Base-by-base conservation (phyloP, 2,888 invertebrate species). In the Stenchaetothrips biformis region DNA sequence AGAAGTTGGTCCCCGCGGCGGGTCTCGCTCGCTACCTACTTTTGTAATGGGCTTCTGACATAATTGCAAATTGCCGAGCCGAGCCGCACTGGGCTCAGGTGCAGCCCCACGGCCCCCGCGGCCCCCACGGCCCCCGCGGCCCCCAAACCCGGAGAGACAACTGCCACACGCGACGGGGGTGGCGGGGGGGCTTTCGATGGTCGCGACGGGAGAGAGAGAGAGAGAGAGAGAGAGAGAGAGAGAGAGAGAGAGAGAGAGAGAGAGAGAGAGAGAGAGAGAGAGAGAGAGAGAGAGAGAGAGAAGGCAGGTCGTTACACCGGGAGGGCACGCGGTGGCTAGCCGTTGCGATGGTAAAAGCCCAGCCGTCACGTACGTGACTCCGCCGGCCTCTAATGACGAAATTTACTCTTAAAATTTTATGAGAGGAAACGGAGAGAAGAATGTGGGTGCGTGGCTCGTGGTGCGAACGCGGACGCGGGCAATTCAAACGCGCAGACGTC, bases 21-120 rank as follows among this genome's bases (percentile, higher is more conserved):
- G 53, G 53, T 16, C 1, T 2, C 0, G 21, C 25, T 25, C n/a
- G 67, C 67, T 25, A 74, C 67, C 67, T 74, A 74, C 67, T 74
- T 74, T 74, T 74, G 67, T 21, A 74, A 74, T 74, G 67, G 67
- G 67, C 67, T 25, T 74, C 67, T 74, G 67, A 74, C 67, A 74
- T 74, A 74, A 74, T 74, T 74, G 67, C 67, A 74, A 74, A 74
- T 74, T 74, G 67, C 67, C 37, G 21, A 74, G 67, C 67, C 67
- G 67, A 25, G 67, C 7, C 67, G 21, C 7, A 59, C 18, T 16
- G 37, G 37, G 37, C 37, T 37, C 37, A 37, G 37, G 37, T 37
- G 13, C 18, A 18, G 59, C 53, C 53, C 13, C 53, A 2, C 3
- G 53, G 53, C 53, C 53, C 13, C 13, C 53, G 59, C 59, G 0